Base-by-base conservation (phyloP, 1,140 invertebrate species). In the Drosophila tristis region DNA sequence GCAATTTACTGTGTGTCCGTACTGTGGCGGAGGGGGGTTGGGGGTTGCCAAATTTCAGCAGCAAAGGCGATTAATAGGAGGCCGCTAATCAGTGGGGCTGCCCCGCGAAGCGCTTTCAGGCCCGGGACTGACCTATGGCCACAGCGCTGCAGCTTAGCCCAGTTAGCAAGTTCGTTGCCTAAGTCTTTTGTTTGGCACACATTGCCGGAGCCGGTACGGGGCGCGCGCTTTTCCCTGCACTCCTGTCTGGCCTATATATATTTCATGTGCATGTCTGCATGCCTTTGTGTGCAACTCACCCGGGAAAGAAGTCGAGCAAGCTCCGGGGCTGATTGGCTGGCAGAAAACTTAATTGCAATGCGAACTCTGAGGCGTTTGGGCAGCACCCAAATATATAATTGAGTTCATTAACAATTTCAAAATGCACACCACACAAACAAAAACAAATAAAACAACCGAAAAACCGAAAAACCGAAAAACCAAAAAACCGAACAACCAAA, bases 131-230 rank as follows among this genome's bases (percentile, higher is more conserved):
- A 74, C 72, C 72, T 74, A 74, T 74, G 68, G 61, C 72, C 72
- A 66, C 72, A 66, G 44, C 49, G 61, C 51, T 45, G 44, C 51
- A 55, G 73, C 72, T 66, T 60, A 75, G 73, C 72, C 56, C 68
- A 51, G 63, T 66, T 77, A 72, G 75, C 82, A 68, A 71, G 82
- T 86, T 86, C 62, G 82, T 87, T 87, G 82, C 78, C 74, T 87
- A 81, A 86, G 82, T 87, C 82, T 78, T 86, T 87, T 55, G 82
- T 78, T 64, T 76, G 56, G 51, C 72, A 75, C 54, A 74, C 39
- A 66, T 51, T 53, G 23, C 15, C 23, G 2, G 49, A 45, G 50
- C 64, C 16, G 31, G n/a, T 9, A 26, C 15, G 16, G n/a, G n/a
- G n/a, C n/a, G n/a, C n/a, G n/a, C n/a, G n/a, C n/a, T n/a, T n/a